Evolutionary conservation across 2,888 invertebrate genomes (phyloP), one percentile per base, ranked within the genome.

Genomic region (Unio delphinus): DNA sequence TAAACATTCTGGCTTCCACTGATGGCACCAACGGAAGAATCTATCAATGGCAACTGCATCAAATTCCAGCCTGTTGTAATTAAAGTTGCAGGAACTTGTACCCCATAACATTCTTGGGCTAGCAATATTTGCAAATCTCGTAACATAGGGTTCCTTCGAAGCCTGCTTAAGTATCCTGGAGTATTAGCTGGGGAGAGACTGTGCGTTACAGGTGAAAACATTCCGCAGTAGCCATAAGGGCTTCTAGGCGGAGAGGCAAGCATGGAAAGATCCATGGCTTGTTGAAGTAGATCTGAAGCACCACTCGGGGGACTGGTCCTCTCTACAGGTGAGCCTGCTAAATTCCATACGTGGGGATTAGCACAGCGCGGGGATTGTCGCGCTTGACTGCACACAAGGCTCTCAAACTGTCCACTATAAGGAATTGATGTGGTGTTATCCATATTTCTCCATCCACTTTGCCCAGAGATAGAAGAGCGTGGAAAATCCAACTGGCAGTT

Each of bases 131-230:
- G 81, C n/a, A 84, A 68, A 34, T 84, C 84, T 11, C 74, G 64
- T 67, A 84, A 84, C 78, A 84, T 81, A 18, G 84, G 83, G 68
- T 84, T 82, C 58, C 74, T 80, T 65, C 80, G 80, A 20, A 84
- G 76, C 34, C 79, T 73, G 5, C 73, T 67, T 26, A 84, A 76
- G 62, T 78, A 79, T 18, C 65, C 58, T 20, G 73, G 74, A 64
- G 72, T 74, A 65, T 73, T 71, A 66, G 71, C 54, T 8, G 76
- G 67, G 18, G 70, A 69, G 59, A 70, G 66, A 23, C 62, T 60
- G 4, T 68, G 62, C 17, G 59, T 57, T 34, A 34, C 34, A 34
- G 34, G 34, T 15, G 7, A 5, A 34, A 34, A 7, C 5, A 23
- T 23, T 23, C 23, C 23, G 23, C 0, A 7, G 34, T 6, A 4